phyloP scores from a whole-genome alignment of 2,888 invertebrate genomes.

The Timema cristinae region DNA sequence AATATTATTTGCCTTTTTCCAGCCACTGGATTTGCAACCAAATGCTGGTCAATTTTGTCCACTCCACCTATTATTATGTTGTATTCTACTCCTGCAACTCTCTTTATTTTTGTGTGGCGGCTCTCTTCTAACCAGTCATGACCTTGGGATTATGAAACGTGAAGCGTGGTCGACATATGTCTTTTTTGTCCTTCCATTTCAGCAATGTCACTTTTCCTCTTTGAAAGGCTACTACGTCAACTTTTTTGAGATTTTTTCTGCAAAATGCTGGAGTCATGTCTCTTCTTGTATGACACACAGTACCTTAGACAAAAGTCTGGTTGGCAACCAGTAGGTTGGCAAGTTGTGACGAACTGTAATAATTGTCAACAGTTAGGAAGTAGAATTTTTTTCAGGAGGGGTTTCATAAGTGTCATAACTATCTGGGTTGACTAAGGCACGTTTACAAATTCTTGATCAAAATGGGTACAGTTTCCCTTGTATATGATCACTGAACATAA shows the following conservation, averaged over 20 bases:
- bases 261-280: neutral
- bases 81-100: neutral
- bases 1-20: conserved; percentile 29
- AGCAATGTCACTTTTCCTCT: neutral
- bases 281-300: neutral
- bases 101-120: neutral
- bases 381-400: neutral
- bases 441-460: neutral
- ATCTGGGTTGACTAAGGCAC: neutral
- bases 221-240: neutral
- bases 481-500: neutral
- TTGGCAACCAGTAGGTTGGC: neutral
- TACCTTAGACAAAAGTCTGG: neutral
- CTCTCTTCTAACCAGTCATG: neutral
- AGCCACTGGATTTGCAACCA: conserved; percentile 29
- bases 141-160: neutral
- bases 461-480: neutral
- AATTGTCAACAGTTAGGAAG: neutral
- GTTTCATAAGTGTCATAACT: neutral
- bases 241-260: conserved; percentile 3
- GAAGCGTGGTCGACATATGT: neutral
- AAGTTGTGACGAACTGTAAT: neutral
- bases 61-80: conserved; percentile 34
- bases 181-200: conserved; percentile 6
- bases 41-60: conserved; percentile 35